Evolutionary conservation across 2,888 invertebrate genomes (phyloP).

Genomic region (Diaphora mendica): DNA sequence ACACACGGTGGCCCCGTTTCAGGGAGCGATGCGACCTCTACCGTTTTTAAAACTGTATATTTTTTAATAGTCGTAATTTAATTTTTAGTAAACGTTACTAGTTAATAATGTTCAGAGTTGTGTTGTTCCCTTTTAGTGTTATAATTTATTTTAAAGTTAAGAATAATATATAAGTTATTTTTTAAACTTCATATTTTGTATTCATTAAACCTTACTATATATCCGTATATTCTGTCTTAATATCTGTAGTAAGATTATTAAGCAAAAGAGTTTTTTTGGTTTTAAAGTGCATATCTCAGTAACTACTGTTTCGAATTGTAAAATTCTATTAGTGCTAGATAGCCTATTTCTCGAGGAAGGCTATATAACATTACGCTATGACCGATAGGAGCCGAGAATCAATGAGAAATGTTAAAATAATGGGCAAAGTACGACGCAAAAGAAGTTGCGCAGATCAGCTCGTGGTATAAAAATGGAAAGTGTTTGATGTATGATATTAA

Average conservation of each 20-base stretch:
- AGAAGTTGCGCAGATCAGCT: too few relatives aligned
- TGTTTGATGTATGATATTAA: not conserved
- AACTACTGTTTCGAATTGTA: not conserved
- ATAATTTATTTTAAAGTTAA: not conserved
- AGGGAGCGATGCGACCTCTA: not conserved
- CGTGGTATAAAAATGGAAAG: not conserved
- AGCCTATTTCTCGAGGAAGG: too few relatives aligned
- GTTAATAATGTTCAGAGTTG: slow-evolving; percentile 29
- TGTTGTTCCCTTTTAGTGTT: slow-evolving; percentile 9
- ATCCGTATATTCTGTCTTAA: not conserved
- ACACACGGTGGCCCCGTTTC: not conserved
- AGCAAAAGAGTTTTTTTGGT: too few relatives aligned
- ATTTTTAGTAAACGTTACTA: slow-evolving; percentile 48
- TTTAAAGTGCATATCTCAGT: too few relatives aligned
- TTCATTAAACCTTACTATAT: not conserved
- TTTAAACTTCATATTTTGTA: not conserved
- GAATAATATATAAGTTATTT: not conserved
- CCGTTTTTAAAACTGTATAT: not conserved
- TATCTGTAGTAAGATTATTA: not conserved
- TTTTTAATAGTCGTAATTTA: not conserved
- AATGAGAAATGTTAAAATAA: too few relatives aligned
- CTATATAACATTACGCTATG: too few relatives aligned
- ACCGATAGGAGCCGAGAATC: too few relatives aligned
- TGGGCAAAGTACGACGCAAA: too few relatives aligned
- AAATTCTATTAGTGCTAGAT: not conserved